Evolutionary conservation across 2,888 invertebrate species (phyloP).

Genomic region (Caenorhabditis macrosperma): DNA sequence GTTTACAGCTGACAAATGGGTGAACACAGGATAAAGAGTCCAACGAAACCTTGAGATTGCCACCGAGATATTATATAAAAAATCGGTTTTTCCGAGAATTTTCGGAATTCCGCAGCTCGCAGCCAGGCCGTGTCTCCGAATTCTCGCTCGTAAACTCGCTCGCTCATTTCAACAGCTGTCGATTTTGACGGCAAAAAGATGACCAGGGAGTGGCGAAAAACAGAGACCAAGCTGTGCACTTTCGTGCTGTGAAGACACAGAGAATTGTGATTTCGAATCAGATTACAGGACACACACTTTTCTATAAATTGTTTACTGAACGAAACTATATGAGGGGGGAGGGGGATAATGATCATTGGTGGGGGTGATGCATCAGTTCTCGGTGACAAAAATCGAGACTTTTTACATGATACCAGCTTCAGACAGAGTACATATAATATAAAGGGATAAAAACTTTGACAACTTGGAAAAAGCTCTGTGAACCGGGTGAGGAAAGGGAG

Average conservation of each 20-base stretch:
- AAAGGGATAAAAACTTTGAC: conserved; percentile 6
- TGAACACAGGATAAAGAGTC: background rate
- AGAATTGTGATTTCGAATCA: conserved; percentile 26
- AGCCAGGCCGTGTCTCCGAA: conserved; percentile 28
- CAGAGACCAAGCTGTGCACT: conserved; percentile 35
- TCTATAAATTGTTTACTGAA: conserved; percentile 33
- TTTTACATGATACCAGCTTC: conserved; percentile 39
- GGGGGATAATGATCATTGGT: background rate
- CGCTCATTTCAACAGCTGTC: conserved; percentile 54
- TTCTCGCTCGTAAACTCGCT: conserved; percentile 36
- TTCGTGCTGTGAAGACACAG: conserved; percentile 31
- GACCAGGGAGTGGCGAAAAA: conserved; percentile 41
- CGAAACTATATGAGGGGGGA: background rate
- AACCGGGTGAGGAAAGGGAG: conserved; percentile 48
- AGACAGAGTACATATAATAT: conserved; percentile 22
- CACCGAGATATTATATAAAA: too few species aligned
- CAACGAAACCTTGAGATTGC: too few species aligned
- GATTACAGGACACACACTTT: conserved; percentile 22
- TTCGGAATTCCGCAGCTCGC: background rate
- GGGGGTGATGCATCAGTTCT: conserved; percentile 38
- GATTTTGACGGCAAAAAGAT: conserved; percentile 47
- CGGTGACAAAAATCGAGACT: conserved; percentile 7
- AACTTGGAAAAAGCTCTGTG: conserved; percentile 9
- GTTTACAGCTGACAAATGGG: too few species aligned
- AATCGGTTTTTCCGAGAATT: background rate